Percentiles rank a stretch among this genome's conserved stretches.
phyloP scores from a whole-genome alignment of 2,888 invertebrate species.

The Xestia c-nigrum region DNA sequence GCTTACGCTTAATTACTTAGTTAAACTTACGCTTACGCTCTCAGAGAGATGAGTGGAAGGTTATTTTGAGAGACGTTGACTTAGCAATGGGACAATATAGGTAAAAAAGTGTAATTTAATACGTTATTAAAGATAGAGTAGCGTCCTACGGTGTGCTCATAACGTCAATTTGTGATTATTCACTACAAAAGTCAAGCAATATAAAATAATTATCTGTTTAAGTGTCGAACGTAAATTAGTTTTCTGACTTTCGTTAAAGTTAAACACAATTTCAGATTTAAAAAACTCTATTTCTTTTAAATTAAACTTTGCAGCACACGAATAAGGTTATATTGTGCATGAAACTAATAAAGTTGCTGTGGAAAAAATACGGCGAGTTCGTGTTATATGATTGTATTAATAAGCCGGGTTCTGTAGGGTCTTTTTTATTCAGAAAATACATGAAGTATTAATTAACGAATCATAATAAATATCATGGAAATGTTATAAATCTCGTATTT shows the following conservation, averaged over 20 bases:
- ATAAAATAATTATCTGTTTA: conserved; percentile 7
- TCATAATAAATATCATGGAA: background rate
- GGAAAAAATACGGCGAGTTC: background rate
- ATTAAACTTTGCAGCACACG: background rate
- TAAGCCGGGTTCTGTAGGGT: background rate
- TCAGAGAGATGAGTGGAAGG: background rate
- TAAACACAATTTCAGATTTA: conserved; percentile 10
- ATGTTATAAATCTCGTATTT: background rate
- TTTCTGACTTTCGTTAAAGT: conserved; percentile 37
- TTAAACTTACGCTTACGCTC: too few species aligned
- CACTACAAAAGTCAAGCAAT: background rate
- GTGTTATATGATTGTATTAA: background rate
- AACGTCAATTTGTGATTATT: conserved; percentile 9
- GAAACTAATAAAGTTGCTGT: conserved; percentile 8
- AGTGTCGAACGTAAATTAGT: conserved; percentile 32
- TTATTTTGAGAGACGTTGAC: background rate
- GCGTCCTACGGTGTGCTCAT: background rate
- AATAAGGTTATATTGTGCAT: background rate
- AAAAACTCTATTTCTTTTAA: background rate
- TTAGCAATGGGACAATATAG: background rate
- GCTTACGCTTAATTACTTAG: too few species aligned
- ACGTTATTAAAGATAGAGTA: background rate
- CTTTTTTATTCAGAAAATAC: too few species aligned
- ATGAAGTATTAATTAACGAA: background rate
- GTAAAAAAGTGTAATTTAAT: background rate